phyloP scores from a whole-genome alignment of 2,797 vertebrate genomes.

The Otus scops region DNA sequence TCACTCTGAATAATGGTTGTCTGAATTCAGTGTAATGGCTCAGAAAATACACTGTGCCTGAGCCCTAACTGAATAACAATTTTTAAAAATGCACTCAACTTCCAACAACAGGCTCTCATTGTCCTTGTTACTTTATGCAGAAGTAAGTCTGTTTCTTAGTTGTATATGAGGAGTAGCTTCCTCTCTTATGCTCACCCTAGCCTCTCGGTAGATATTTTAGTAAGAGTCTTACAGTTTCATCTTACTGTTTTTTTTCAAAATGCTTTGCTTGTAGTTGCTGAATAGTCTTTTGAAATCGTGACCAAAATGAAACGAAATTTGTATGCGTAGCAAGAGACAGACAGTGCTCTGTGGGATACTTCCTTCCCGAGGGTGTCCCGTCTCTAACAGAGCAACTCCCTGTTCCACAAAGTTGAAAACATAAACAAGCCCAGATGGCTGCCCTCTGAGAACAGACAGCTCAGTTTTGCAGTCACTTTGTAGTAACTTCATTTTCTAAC shows the following conservation, averaged over 20 bases:
- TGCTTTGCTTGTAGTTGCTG: background rate
- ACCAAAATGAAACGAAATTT: conserved; percentile 35
- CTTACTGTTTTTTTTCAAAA: background rate
- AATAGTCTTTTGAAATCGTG: conserved; percentile 15
- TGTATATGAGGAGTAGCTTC: background rate
- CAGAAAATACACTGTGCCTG: background rate
- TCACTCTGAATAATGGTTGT: background rate
- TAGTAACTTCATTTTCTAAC: conserved; percentile 9
- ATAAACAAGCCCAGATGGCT: conserved; percentile 79
- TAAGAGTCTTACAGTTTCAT: background rate
- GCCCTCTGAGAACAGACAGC: conserved; percentile 49
- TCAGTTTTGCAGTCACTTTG: conserved; percentile 16
- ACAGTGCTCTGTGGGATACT: conserved; percentile 53
- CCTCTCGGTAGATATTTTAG: background rate
- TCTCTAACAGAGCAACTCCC: conserved; percentile 70
- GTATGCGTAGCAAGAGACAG: conserved; percentile 37
- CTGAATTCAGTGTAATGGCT: background rate
- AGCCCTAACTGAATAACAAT: background rate
- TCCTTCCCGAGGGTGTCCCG: conserved; percentile 67
- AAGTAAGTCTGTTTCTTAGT: background rate
- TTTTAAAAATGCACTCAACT: background rate
- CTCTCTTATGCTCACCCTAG: background rate
- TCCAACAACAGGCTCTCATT: conserved; percentile 23
- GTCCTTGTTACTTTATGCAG: conserved; percentile 48
- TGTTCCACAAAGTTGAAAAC: conserved; percentile 76